Conservation (phyloP, 2,113 vertebrate species). For the Rhizomys pruinosus region DNA sequence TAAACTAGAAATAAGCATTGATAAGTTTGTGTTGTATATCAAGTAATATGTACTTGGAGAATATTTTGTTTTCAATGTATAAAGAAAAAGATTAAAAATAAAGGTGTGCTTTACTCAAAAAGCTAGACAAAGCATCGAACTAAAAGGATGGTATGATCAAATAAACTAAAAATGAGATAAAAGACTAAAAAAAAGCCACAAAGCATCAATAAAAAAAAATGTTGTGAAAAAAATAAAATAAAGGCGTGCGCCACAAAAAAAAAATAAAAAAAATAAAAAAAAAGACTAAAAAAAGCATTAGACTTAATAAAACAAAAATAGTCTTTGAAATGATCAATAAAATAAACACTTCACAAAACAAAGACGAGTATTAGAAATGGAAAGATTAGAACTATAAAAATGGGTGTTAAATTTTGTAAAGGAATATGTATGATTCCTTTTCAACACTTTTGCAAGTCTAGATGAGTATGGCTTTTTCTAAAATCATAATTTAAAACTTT, state of each 20-base stretch:
- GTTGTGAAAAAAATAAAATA: no score
- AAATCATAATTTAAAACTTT: not conserved
- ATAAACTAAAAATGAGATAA: conserved; percentile 20
- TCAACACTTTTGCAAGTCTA: not conserved
- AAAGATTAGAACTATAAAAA: not conserved
- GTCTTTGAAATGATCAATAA: conserved; percentile 44
- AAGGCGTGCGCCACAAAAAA: no score
- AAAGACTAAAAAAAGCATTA: not conserved
- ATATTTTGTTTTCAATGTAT: not conserved
- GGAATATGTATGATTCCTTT: not conserved
- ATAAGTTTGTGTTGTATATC: not conserved
- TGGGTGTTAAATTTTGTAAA: not conserved
- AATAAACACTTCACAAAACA: not conserved
- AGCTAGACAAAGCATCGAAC: not conserved
- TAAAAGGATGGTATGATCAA: not conserved
- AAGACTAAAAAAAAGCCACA: not conserved
- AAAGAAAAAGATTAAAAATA: conserved; percentile 24
- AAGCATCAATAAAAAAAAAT: no score
- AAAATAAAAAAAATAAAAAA: conserved; percentile 27
- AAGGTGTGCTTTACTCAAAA: not conserved
- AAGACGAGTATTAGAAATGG: not conserved
- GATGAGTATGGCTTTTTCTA: conserved; percentile 6
- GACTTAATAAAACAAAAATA: conserved; percentile 45
- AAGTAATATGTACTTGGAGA: not conserved
- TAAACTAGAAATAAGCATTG: conserved; percentile 8